phyloP scores from a whole-genome alignment of 1,140 invertebrate genomes.

The Diachasma alloeum region DNA sequence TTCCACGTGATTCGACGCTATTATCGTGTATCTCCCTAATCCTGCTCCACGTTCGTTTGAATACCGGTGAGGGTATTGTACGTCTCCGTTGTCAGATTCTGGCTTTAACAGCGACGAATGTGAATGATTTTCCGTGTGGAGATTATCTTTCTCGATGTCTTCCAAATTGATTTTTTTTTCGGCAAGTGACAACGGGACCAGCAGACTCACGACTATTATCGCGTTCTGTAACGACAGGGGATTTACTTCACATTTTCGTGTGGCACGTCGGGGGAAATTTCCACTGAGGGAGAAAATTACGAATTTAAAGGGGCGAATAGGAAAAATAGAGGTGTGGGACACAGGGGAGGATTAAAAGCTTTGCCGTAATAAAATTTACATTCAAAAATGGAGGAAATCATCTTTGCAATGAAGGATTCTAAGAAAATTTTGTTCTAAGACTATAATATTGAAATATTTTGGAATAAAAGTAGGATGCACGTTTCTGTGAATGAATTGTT shows the following conservation, averaged over 20 bases:
- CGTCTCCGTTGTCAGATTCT: constrained; percentile 41
- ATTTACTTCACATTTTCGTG: background rate
- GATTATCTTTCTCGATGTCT: constrained; percentile 57
- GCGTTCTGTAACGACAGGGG: constrained; percentile 35
- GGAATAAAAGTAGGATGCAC: too few species aligned
- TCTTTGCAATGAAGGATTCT: too few species aligned
- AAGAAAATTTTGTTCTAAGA: too few species aligned
- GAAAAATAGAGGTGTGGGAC: too few species aligned
- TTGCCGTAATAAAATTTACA: too few species aligned
- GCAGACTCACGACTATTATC: constrained; percentile 35
- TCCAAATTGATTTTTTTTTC: constrained; percentile 55
- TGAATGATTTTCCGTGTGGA: constrained; percentile 43
- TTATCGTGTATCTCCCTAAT: constrained; percentile 4
- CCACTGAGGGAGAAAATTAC: constrained; percentile 44
- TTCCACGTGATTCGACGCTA: background rate
- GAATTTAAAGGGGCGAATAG: too few species aligned
- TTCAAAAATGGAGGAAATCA: too few species aligned
- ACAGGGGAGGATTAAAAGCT: too few species aligned
- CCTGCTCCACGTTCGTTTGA: background rate
- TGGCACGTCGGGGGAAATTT: constrained; percentile 37
- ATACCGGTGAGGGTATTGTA: constrained; percentile 3
- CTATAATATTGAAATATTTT: too few species aligned
- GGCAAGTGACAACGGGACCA: constrained; percentile 36
- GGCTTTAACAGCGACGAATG: constrained; percentile 36
- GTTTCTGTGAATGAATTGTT: too few species aligned